A percentile compares a stretch with the other conserved stretches of the same genome.
phyloP scores from a whole-genome alignment of 2,888 invertebrate genomes.

The Parapristionchus giblindavisi region DNA sequence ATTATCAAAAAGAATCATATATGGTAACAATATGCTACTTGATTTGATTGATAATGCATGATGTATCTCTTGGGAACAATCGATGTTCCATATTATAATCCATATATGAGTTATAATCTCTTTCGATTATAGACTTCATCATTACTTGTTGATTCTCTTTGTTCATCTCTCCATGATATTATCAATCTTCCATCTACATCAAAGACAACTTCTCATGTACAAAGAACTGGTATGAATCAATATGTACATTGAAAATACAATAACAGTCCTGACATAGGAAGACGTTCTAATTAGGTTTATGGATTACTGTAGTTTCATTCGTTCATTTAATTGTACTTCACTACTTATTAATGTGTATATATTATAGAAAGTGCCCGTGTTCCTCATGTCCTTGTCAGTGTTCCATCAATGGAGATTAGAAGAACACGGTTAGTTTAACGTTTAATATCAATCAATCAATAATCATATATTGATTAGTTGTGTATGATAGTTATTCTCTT shows the following conservation, averaged over 20 bases:
- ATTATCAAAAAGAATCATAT: not conserved
- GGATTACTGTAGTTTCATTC: no score
- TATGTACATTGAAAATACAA: not conserved
- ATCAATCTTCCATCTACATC: not conserved
- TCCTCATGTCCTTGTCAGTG: constrained; percentile 56
- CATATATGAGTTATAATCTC: not conserved
- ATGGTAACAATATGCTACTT: not conserved
- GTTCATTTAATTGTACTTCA: no score
- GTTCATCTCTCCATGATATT: constrained; percentile 34
- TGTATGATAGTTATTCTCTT: no score
- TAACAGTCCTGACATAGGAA: no score
- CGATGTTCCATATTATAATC: not conserved
- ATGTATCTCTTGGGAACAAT: not conserved
- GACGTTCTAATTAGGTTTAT: no score
- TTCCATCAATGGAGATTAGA: constrained; percentile 55
- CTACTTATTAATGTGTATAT: no score
- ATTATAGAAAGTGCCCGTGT: constrained; percentile 56
- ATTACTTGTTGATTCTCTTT: constrained; percentile 10
- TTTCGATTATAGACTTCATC: not conserved
- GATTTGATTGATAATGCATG: not conserved
- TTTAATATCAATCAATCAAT: not conserved
- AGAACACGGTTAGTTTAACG: constrained; percentile 44
- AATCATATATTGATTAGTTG: not conserved
- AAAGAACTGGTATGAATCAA: constrained; percentile 26
- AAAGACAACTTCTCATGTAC: not conserved